Base-by-base conservation (phyloP, 2,113 vertebrate genomes). In the Salvator merianae region DNA sequence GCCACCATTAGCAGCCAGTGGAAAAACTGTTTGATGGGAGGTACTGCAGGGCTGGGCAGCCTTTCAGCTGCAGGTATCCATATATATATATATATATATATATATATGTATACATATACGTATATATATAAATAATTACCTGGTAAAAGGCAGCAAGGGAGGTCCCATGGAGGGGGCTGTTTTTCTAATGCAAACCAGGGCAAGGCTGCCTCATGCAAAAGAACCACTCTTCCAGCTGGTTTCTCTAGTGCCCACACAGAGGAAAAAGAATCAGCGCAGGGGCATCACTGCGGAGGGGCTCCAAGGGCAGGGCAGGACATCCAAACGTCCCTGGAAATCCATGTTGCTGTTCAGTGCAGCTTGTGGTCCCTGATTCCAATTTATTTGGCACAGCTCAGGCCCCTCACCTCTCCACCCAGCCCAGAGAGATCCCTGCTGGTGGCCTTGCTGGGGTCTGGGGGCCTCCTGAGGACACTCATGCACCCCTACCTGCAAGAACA, bases 401-500 rank as follows among this genome's bases (percentile, higher is more conserved):
- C 12, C 34, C 9, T 24, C 2, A 0, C 1, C 20, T 8, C 10
- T 36, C 43, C 9, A 1, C 26, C 1, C 16, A 3, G 28, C 12
- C 14, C 3, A 32, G 66, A 32, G 34, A n/a, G n/a, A 20, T 18
- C 1, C 12, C 66, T 68, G 66, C 13, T 1, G 1, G 7, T 18
- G 10, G 8, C 34, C 16, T 43, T 3, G 12, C 34, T 9, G 34
- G 24, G 2, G 2, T 26, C 50, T 36, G 18, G 18, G 3, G 22
- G 4, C 4, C 14, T 16, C 18, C 55, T 59, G 14, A 4, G 2
- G 55, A 4, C 18, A 1, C 14, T 20, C 13, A 12, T 20, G 4
- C 16, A 12, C 4, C 18, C 55, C 55, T 14, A 59, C 14, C 55
- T 20, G 18, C 55, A n/a, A n/a, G n/a, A n/a, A n/a, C n/a, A n/a